Evolutionary conservation across 2,113 vertebrate genomes (phyloP).

Genomic region (Vidua chalybeata): DNA sequence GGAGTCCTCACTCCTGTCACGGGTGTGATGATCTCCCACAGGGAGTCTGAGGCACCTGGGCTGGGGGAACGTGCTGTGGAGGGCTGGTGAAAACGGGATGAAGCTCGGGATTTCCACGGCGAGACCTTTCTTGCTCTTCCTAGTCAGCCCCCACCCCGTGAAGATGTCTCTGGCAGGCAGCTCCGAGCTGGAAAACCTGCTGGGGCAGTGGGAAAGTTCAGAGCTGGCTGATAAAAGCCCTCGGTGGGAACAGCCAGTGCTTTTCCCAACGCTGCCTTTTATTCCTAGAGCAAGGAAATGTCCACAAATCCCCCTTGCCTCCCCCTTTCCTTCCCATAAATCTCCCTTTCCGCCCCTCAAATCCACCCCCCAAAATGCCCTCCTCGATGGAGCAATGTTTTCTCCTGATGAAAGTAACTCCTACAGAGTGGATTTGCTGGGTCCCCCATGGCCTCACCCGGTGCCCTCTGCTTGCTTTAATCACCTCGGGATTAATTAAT

Average conservation of each 20-base stretch:
- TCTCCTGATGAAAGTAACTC: not conserved
- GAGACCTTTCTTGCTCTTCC: not conserved
- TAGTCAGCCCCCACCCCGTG: rapidly evolving
- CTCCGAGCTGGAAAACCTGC: not conserved
- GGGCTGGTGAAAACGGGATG: not conserved
- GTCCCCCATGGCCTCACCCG: rapidly evolving
- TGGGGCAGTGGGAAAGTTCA: not conserved
- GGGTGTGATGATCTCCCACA: not conserved
- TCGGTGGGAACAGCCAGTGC: not conserved
- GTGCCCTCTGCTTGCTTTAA: rapidly evolving
- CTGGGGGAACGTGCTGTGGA: not conserved
- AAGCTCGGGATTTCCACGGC: rapidly evolving
- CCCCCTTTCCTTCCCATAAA: not conserved
- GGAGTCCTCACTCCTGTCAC: not conserved
- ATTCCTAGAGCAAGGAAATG: not conserved
- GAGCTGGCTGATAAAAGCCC: not conserved
- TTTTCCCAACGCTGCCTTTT: not conserved
- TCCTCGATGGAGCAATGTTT: not conserved
- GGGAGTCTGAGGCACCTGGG: not conserved
- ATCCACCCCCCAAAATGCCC: not conserved
- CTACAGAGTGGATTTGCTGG: rapidly evolving
- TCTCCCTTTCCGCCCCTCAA: not conserved
- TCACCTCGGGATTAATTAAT: not conserved
- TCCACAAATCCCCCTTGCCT: not conserved
- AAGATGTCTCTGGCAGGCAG: not conserved